phyloP scores from a whole-genome alignment of 2,888 invertebrate species.

The Chymomyza fuscimana region DNA sequence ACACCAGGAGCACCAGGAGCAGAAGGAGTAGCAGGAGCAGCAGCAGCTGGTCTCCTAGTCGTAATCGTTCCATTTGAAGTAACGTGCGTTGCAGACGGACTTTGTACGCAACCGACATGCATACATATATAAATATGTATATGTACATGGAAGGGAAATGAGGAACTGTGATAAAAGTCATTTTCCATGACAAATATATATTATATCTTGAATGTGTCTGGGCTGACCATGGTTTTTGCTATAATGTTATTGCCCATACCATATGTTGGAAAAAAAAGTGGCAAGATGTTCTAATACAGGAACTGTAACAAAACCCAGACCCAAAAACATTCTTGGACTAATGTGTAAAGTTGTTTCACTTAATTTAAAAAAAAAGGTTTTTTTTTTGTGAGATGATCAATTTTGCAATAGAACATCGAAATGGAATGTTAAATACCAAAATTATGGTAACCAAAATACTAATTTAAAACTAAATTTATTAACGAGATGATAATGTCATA shows the following conservation, averaged over 20 bases:
- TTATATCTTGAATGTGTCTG: neutral
- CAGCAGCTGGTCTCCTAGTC: slow-evolving; percentile 56
- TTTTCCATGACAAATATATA: neutral
- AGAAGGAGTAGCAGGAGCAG: neutral
- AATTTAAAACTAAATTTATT: too few relatives aligned
- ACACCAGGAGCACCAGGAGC: neutral
- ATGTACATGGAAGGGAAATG: neutral
- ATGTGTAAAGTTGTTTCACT: too few relatives aligned
- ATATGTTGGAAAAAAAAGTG: neutral
- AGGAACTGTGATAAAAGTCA: neutral
- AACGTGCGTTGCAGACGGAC: slow-evolving; percentile 31
- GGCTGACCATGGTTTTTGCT: neutral
- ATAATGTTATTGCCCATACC: neutral
- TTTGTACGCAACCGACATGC: neutral
- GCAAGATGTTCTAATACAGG: neutral
- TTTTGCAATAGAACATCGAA: too few relatives aligned
- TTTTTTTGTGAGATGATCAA: too few relatives aligned
- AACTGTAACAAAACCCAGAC: too few relatives aligned
- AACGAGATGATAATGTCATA: too few relatives aligned
- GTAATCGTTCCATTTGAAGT: slow-evolving; percentile 42
- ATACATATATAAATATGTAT: neutral
- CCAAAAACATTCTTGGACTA: neutral
- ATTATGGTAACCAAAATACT: too few relatives aligned
- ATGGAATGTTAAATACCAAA: too few relatives aligned
- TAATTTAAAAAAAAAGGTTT: too few relatives aligned